Evolutionary conservation across 2,797 vertebrate species (phyloP).

Genomic region (Silurus aristotelis): DNA sequence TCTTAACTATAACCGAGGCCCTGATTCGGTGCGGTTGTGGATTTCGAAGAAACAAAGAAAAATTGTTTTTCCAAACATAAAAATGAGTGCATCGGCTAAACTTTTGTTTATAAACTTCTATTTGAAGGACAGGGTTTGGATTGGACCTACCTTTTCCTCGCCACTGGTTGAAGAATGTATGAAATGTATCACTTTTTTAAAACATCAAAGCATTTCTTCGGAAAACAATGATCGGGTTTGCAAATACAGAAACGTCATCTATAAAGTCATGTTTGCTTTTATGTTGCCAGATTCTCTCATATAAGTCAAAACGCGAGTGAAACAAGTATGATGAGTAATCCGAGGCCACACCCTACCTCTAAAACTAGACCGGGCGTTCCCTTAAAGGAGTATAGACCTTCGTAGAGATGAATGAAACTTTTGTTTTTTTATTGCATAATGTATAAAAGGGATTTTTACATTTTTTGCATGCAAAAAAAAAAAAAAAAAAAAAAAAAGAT

Average conservation of each 20-base stretch:
- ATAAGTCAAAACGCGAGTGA: not conserved
- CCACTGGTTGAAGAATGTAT: not conserved
- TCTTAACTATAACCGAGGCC: not conserved
- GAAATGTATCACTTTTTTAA: not conserved
- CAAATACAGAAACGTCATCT: too few relatives aligned
- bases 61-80: not conserved
- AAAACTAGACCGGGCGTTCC: not conserved
- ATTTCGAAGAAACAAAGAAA: not conserved
- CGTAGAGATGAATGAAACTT: not conserved
- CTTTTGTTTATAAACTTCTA: not conserved
- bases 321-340: not conserved
- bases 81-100: not conserved
- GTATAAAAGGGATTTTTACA: too few relatives aligned
- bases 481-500: too few relatives aligned
- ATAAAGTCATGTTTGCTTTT: not conserved
- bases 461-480: too few relatives aligned
- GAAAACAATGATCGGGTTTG: too few relatives aligned
- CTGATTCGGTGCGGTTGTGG: too few relatives aligned
- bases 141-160: not conserved
- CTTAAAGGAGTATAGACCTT: not conserved
- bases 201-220: not conserved
- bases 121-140: not conserved
- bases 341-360: constrained; percentile 14
- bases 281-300: not conserved
- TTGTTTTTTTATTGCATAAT: too few relatives aligned